Conservation (phyloP, 2,113 vertebrate genomes). For the Nyctibius bracteatus region DNA sequence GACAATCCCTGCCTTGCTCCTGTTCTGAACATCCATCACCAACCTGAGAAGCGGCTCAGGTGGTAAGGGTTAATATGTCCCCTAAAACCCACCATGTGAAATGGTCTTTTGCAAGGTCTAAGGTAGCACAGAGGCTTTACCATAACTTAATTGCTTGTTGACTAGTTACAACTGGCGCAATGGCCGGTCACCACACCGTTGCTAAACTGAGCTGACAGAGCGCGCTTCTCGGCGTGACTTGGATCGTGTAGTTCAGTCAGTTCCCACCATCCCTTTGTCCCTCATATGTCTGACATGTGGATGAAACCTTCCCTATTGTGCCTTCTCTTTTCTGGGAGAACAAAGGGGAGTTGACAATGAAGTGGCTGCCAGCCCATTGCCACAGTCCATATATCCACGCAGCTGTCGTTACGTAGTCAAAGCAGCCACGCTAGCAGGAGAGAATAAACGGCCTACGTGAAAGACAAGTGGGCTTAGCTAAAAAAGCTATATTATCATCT, state of each 20-base stretch:
- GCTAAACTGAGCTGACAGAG: not conserved
- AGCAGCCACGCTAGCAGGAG: not conserved
- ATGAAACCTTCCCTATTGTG: slow-evolving; percentile 65
- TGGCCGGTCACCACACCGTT: not conserved
- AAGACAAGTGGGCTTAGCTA: not conserved
- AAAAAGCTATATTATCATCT: not conserved
- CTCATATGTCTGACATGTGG: slow-evolving; percentile 72
- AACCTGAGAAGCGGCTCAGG: not conserved
- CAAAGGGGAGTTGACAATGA: slow-evolving; percentile 70
- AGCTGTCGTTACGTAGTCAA: slow-evolving; percentile 52
- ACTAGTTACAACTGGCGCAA: not conserved
- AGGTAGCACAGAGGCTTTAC: not conserved
- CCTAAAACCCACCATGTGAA: not conserved
- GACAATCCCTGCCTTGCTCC: not conserved
- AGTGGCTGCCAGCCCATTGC: slow-evolving; percentile 53
- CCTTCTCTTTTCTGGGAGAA: slow-evolving; percentile 60
- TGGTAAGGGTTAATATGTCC: not conserved
- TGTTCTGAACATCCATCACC: rapidly evolving
- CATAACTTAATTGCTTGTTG: not conserved
- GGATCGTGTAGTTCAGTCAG: slow-evolving; percentile 9
- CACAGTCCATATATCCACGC: slow-evolving; percentile 67
- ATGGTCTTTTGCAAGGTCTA: not conserved
- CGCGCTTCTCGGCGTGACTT: not conserved
- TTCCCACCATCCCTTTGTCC: slow-evolving; percentile 60
- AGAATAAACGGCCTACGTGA: not conserved